phyloP scores from a whole-genome alignment of 2,797 vertebrate genomes.

The Sylvilagus floridanus region DNA sequence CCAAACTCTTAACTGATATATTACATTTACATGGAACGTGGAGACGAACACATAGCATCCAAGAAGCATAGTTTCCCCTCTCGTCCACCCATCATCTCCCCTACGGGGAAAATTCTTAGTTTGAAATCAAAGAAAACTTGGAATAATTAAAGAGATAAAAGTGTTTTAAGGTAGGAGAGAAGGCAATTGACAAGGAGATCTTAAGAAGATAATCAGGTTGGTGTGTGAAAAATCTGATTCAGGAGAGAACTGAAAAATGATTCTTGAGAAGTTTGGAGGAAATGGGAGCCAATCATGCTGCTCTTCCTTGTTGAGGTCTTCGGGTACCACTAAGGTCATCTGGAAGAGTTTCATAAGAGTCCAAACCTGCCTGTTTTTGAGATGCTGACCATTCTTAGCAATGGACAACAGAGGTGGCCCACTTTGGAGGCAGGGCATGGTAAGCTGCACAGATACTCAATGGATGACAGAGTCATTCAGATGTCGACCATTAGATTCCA shows the following conservation, averaged over 20 bases:
- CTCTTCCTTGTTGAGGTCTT: not conserved
- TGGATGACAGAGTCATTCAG: not conserved
- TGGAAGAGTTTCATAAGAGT: not conserved
- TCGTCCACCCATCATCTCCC: not conserved
- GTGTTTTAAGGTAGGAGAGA: not conserved
- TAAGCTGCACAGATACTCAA: not conserved
- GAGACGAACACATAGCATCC: not conserved
- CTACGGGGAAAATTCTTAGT: not conserved
- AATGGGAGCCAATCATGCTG: not conserved
- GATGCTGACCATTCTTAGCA: not conserved
- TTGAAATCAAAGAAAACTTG: conserved; percentile 12
- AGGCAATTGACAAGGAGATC: not conserved
- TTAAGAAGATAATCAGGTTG: not conserved
- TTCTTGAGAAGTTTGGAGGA: not conserved
- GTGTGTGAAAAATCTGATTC: conserved; percentile 4
- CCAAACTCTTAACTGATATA: not conserved
- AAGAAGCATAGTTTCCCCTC: not conserved
- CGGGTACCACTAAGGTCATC: not conserved
- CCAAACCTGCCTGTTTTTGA: not conserved
- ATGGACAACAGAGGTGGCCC: not conserved
- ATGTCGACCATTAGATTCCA: not conserved
- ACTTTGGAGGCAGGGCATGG: not conserved
- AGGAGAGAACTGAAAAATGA: not conserved
- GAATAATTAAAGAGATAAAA: not conserved
- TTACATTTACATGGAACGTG: not conserved